Conservation (phyloP, 2,113 vertebrate species). For the Nyctibius bracteatus region DNA sequence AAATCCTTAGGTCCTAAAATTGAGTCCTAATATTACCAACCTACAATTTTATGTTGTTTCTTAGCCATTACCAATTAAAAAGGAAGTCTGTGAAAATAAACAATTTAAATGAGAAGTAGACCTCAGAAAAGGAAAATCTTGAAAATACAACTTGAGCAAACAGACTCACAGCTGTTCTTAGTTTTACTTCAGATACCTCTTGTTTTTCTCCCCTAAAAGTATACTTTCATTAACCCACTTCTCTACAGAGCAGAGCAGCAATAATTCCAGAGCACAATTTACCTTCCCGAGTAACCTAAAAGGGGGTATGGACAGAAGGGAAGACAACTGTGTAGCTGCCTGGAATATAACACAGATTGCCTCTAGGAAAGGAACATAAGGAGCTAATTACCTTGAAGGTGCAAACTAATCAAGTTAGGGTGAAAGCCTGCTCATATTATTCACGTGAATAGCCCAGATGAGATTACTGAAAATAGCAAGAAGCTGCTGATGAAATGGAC, state of each 20-base stretch:
- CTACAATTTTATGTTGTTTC: neutral
- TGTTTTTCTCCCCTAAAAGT: neutral
- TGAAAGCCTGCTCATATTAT: neutral
- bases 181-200: neutral
- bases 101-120: neutral
- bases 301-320: slow-evolving; percentile 22
- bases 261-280: neutral
- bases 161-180: neutral
- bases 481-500: neutral
- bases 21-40: neutral
- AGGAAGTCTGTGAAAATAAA: neutral
- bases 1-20: neutral
- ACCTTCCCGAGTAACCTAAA: neutral
- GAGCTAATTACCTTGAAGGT: slow-evolving; percentile 57
- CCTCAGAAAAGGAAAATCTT: neutral
- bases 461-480: neutral
- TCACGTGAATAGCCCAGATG: neutral
- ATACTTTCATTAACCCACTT: neutral
- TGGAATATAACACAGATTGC: slow-evolving; percentile 35
- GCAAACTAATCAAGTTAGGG: slow-evolving; percentile 40
- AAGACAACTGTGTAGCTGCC: neutral
- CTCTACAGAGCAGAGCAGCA: neutral
- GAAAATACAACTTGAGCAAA: neutral
- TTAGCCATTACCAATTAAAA: neutral
- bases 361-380: slow-evolving; percentile 43